Conservation (phyloP, 2,113 vertebrate species). For the Gymnarchus niloticus region DNA sequence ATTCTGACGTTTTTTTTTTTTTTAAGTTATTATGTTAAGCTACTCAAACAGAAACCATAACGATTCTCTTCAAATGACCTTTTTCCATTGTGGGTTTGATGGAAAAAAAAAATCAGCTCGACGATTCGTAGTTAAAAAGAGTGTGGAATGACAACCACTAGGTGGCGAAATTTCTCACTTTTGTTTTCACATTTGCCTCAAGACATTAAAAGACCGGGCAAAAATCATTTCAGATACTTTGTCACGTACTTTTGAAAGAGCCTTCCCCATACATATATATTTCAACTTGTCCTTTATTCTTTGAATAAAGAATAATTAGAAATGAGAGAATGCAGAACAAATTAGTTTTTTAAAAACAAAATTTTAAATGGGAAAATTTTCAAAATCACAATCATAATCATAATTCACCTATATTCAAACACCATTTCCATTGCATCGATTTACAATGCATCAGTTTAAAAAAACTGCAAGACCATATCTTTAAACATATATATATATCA, state of each 20-base stretch:
- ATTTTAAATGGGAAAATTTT: conserved; percentile 21
- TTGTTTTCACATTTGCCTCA: too few species aligned
- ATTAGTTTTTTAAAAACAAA: conserved; percentile 17
- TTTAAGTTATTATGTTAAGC: not conserved
- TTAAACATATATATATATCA: conserved; percentile 48
- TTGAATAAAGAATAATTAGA: conserved; percentile 29
- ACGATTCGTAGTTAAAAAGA: not conserved
- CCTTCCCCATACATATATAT: too few species aligned
- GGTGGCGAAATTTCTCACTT: not conserved
- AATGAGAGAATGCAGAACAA: conserved; percentile 19
- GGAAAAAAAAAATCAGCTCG: not conserved
- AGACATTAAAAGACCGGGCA: too few species aligned
- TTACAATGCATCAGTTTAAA: conserved; percentile 26
- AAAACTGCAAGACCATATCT: conserved; percentile 28
- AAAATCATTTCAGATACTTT: too few species aligned
- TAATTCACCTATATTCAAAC: conserved; percentile 22
- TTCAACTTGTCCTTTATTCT: conserved; percentile 21
- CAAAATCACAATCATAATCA: conserved; percentile 21
- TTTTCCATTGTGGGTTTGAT: not conserved
- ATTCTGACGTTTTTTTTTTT: not conserved
- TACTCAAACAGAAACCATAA: not conserved
- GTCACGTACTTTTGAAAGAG: not conserved
- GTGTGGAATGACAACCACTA: not conserved
- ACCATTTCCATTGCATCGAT: conserved; percentile 24
- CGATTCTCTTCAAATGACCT: not conserved